These are phyloP conservation scores for Musca domestica DNA, from an alignment of 1,140 invertebrate species.

Conservation along the genomic window DNA sequence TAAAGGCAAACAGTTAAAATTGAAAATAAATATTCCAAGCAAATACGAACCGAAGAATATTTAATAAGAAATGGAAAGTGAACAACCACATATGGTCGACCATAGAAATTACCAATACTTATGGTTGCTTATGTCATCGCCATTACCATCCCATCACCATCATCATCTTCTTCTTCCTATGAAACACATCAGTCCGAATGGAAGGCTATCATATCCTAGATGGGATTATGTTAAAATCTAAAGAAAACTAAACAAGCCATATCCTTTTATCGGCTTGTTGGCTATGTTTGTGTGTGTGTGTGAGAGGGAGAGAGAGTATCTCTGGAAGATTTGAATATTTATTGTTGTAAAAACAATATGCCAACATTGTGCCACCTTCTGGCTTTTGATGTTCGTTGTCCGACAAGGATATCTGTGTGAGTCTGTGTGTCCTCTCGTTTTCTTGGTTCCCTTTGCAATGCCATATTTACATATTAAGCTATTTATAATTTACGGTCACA, in stretches of 20 bases:
- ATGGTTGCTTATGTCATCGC: no score
- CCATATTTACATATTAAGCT: conserved; percentile 24
- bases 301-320: no score
- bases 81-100: background rate
- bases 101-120: background rate
- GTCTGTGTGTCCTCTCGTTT: background rate
- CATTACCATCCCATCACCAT: no score
- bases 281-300: background rate
- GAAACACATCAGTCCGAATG: no score
- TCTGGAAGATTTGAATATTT: background rate
- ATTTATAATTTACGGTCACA: conserved; percentile 25
- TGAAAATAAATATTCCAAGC: conserved; percentile 9
- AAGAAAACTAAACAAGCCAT: background rate
- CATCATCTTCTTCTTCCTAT: no score
- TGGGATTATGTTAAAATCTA: background rate
- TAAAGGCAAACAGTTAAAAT: background rate
- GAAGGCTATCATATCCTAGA: no score
- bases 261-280: background rate
- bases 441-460: background rate
- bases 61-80: background rate
- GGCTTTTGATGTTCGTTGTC: background rate
- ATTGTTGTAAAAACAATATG: background rate
- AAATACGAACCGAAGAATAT: background rate
- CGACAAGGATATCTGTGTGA: background rate
- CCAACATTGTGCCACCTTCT: background rate